Base-by-base conservation (phyloP, 2,113 vertebrate genomes). In the Empidonax alnorum region DNA sequence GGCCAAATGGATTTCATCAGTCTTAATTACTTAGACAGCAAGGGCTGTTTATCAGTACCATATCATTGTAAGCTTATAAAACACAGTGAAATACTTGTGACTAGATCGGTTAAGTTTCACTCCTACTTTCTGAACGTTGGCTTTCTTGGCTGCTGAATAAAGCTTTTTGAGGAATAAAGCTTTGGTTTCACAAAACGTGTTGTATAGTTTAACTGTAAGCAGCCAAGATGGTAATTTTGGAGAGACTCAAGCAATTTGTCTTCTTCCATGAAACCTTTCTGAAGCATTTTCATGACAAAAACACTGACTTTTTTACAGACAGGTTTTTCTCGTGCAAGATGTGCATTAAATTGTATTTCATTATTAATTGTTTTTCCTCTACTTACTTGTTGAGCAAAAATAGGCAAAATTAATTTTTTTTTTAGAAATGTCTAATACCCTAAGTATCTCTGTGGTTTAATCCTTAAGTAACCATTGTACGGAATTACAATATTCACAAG, bases 61-160 rank as follows among this genome's bases (percentile, higher is more conserved):
- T 68, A 78, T 84, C 16, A n/a, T 58, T 75, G 23, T 68, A 72
- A 72, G 39, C 46, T 93, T 93, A 35, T 75, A 84, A 82, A 56
- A 86, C 65, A 65, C 22, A 68, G 77, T 61, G 7, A 84, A 91
- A 72, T 73, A 89, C 61, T 79, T 76, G 58, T 93, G 80, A 65
- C 16, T 39, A 67, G 66, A 71, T 17, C 76, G 41, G 50, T 61
- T 76, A 92, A 68, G n/a, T 83, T 75, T 76, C 88, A 67, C 21
- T 83, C 49, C 58, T 79, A 44, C n/a, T 96, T 86, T 78, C 73
- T 73, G 20, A 90, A 55, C 39, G 4, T 8, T 66, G 28, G 6
- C 20, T 69, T 89, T 92, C 76, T 77, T 96, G 92, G 73, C 77
- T 77, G 24, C 42, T 58, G 27, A 78, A 93, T 84, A 96, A 94